Evolutionary conservation across 2,888 invertebrate genomes (phyloP).

Genomic region (Oligia strigilis): DNA sequence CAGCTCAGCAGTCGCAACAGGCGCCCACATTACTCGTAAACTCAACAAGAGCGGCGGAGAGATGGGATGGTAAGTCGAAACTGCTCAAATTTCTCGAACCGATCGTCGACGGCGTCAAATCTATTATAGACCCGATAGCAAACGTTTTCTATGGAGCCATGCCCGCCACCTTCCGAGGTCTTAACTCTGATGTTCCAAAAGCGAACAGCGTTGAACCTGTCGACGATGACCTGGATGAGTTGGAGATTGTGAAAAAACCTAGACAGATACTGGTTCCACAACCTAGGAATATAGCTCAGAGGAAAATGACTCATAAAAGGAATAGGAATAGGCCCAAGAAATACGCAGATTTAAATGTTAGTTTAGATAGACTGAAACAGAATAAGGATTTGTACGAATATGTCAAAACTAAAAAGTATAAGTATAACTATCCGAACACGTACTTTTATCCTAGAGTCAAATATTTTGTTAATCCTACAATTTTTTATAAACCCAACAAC

Average conservation of each 20-base stretch:
- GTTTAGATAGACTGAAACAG: constrained; percentile 83
- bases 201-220: constrained; percentile 75
- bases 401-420: constrained; percentile 87
- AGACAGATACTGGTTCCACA: constrained; percentile 85
- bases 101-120: constrained; percentile 81
- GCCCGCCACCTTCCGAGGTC: constrained; percentile 85
- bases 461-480: constrained; percentile 83
- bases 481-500: constrained; percentile 78
- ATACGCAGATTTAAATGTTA: constrained; percentile 83
- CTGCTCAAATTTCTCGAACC: constrained; percentile 87
- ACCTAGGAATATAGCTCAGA: constrained; percentile 85
- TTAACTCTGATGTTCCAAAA: constrained; percentile 83
- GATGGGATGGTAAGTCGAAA: constrained; percentile 90
- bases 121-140: constrained; percentile 84
- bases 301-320: constrained; percentile 82
- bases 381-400: constrained; percentile 88
- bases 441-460: constrained; percentile 86
- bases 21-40: constrained; percentile 84
- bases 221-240: constrained; percentile 74
- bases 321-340: constrained; percentile 84
- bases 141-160: constrained; percentile 84
- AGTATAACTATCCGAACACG: constrained; percentile 85
- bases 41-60: constrained; percentile 85
- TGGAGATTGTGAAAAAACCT: constrained; percentile 77
- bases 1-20: constrained; percentile 90